Evolutionary conservation across 2,113 vertebrate species (phyloP).

Genomic region (Rhizomys pruinosus): DNA sequence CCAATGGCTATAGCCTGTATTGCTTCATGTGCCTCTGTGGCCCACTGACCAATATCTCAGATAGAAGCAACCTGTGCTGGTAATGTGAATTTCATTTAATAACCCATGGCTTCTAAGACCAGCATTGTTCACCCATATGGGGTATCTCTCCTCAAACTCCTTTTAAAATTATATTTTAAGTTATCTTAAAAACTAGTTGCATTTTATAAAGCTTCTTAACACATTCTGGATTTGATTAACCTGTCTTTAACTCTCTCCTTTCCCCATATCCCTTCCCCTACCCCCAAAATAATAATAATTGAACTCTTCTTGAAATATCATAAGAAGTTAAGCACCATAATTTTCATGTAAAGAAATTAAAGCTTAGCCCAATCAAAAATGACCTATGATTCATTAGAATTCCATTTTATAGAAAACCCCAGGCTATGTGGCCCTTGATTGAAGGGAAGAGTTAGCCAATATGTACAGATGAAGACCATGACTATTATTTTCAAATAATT

Average conservation of each 20-base stretch:
- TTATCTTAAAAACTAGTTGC: neutral
- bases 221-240: too few species aligned
- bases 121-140: too few species aligned
- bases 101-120: too few species aligned
- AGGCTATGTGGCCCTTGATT: neutral
- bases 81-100: too few species aligned
- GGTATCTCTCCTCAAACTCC: too few species aligned
- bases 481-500: neutral
- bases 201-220: neutral
- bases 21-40: too few species aligned
- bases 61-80: too few species aligned
- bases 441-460: neutral
- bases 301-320: neutral
- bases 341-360: neutral
- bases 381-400: neutral
- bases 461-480: neutral
- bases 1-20: too few species aligned
- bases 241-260: neutral
- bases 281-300: neutral
- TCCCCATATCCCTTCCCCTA: neutral
- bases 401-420: neutral
- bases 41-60: too few species aligned
- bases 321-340: neutral
- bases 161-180: too few species aligned
- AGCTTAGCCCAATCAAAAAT: neutral